Evolutionary conservation across 92 coral and sea anemone species (phyloP).

Genomic region (Epizoanthus fatuus): DNA sequence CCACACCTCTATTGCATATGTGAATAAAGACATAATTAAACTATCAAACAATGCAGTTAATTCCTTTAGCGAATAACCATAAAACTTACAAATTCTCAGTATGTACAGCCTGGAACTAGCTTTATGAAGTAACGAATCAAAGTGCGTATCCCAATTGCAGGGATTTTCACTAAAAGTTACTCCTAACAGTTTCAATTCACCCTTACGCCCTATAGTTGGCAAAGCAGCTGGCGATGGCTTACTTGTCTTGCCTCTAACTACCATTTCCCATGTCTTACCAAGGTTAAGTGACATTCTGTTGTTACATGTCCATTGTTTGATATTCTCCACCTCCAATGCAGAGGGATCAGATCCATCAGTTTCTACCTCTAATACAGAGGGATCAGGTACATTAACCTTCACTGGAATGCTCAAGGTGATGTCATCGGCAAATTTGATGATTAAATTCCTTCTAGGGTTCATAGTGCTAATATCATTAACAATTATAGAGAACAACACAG

Average conservation of each 20-base stretch:
- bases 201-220: conserved; percentile 10
- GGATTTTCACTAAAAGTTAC: too few relatives aligned
- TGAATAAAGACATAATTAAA: conserved; percentile 22
- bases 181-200: not conserved
- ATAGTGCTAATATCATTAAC: not conserved
- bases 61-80: too few relatives aligned
- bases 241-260: not conserved
- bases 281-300: conserved; percentile 11
- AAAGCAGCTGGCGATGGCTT: not conserved
- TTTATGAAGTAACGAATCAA: too few relatives aligned
- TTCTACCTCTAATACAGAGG: not conserved
- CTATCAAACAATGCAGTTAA: too few relatives aligned
- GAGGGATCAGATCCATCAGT: conserved; percentile 22
- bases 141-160: too few relatives aligned
- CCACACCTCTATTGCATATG: conserved; percentile 61
- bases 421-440: conserved; percentile 52
- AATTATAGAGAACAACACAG: conserved; percentile 56
- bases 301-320: conserved; percentile 25
- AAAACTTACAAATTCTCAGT: too few relatives aligned
- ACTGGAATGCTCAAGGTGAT: not conserved
- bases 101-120: too few relatives aligned
- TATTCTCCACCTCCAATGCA: conserved; percentile 26
- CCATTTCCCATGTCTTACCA: conserved; percentile 19
- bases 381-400: not conserved
- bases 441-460: not conserved